Base-by-base conservation (phyloP, 2,797 vertebrate genomes). In the Monodelphis domestica region DNA sequence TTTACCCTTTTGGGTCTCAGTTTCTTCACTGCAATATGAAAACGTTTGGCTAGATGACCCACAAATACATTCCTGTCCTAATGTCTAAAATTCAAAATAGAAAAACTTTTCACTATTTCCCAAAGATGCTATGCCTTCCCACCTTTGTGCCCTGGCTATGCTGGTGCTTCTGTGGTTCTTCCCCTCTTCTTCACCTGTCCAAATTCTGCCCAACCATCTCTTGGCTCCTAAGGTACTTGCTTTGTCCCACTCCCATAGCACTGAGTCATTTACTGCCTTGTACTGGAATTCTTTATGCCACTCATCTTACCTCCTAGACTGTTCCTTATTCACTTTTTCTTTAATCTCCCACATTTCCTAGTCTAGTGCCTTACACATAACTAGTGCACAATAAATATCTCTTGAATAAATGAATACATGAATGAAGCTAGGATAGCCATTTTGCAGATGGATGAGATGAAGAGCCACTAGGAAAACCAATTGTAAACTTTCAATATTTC, bases 391-490 rank as follows among this genome's bases (percentile, higher is more conserved):
- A 3, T 54, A 0, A 84, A 50, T 89, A 0, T 57, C 21, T 90
- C 45, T 57, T 54, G 55, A 92, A 50, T 29, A 78, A 38, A 95
- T 54, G 38, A 92, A 91, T 10, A 45, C 7, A n/a, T 52, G 57
- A 89, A 15, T 56, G 45, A 78, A 78, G 17, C 45, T 78, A 45
- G 21, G 38, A 45, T 78, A 45, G 15, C 52, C 15, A 1, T 91
- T 93, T 89, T 89, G n/a, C 54, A 94, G 38, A 88, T 94, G 38
- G 15, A 33, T 87, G 92, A 56, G 70, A 78, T 78, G 38, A 56
- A 90, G 38, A 89, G 89, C 63, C 84, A 33, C 12, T 93, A 70
- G 24, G 87, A 26, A 94, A 70, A n/a, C 11, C 15, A 38, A 1
- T 87, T 88, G 45, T 29, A 91, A 94, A 53, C 88, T 45, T 92